Conservation (phyloP, 2,113 vertebrate species). For the Platichthys stellatus region DNA sequence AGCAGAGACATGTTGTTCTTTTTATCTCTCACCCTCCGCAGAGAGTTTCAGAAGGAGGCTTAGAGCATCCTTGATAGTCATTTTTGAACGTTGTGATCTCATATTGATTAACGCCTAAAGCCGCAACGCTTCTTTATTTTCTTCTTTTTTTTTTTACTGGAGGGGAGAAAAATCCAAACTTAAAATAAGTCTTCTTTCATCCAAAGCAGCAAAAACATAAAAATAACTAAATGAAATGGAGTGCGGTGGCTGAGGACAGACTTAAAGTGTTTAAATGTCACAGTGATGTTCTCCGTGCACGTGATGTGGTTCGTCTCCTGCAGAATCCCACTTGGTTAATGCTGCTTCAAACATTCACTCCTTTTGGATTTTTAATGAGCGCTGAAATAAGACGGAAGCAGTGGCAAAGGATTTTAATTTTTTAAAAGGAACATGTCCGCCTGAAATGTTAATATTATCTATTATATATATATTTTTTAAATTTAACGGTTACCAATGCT, state of each 20-base stretch:
- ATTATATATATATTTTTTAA: background rate
- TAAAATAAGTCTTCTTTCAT: slow-evolving; percentile 1
- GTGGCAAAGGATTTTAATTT: background rate
- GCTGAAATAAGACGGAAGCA: slow-evolving; percentile 14
- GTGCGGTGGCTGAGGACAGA: background rate
- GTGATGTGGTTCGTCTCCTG: slow-evolving; percentile 44
- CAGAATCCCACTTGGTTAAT: slow-evolving; percentile 49
- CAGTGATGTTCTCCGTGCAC: slow-evolving; percentile 26
- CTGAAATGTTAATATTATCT: slow-evolving; percentile 20
- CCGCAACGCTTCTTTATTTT: background rate
- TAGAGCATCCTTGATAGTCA: background rate
- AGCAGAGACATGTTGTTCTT: slow-evolving; percentile 26
- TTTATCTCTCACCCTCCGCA: slow-evolving; percentile 22
- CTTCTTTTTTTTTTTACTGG: background rate
- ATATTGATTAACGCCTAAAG: slow-evolving; percentile 44
- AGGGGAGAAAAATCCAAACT: background rate
- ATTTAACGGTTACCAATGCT: background rate
- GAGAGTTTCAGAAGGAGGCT: slow-evolving; percentile 21
- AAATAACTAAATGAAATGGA: slow-evolving; percentile 9
- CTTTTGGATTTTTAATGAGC: slow-evolving; percentile 65
- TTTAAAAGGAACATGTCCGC: background rate
- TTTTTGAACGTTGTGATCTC: slow-evolving; percentile 25
- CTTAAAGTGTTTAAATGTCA: slow-evolving; percentile 43
- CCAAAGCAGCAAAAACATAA: slow-evolving; percentile 1
- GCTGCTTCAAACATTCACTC: slow-evolving; percentile 46